Base-by-base conservation (phyloP, 2,797 vertebrate genomes). In the Myiotriccus ornatus region DNA sequence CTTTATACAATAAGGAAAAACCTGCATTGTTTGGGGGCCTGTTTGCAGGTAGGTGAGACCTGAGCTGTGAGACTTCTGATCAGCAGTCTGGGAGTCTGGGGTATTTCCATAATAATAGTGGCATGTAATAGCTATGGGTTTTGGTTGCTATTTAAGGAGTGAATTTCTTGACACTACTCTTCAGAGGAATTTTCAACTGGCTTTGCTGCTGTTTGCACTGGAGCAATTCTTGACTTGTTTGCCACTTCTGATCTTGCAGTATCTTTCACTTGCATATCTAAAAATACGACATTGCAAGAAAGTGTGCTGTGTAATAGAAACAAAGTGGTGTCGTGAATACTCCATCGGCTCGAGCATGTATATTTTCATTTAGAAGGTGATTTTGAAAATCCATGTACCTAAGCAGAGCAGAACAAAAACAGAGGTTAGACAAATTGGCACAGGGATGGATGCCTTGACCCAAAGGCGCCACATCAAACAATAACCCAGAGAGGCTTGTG, bases 241-340 rank as follows among this genome's bases (percentile, higher is more conserved):
- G 49, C 77, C 8, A 4, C 55, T 93, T 96, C 70, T 64, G 27
- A 55, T 59, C 35, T 93, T 53, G 34, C n/a, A 70, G 2, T 80
- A 39, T 91, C 86, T 96, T 77, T 89, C 91, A 81, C 84, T 92
- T 86, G 47, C 7, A 2, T 87, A 35, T 71, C 32, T 62, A 37
- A 55, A 76, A 92, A 63, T 84, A 65, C 46, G 44, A 44, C 41
- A 87, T 41, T 93, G 73, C 5, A 20, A 87, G 84, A 46, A 34
- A 63, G 18, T 5, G 18, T 80, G n/a, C 62, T 90, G 89, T 82
- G 89, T 81, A 89, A 83, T 78, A 89, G 94, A 95, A 97, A 91
- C 89, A 93, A 95, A 95, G 73, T 3, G 9, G 30, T 69, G 55
- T 67, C 75, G 43, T 55, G 89, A 89, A 95, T 93, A 83, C 87